Conservation (phyloP, 1,140 invertebrate species). For the Trichonephila inaurata region DNA sequence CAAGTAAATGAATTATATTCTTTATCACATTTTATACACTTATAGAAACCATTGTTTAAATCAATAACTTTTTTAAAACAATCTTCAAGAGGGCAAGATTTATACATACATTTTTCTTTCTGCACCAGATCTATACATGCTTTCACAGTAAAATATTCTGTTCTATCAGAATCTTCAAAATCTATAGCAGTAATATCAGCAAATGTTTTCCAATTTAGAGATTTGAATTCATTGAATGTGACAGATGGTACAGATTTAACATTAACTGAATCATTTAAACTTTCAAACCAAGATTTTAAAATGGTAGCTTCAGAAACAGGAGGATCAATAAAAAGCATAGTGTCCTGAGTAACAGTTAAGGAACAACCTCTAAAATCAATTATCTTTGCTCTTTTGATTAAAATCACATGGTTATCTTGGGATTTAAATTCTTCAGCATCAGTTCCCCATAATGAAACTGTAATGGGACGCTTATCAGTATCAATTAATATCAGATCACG, state of each 20-base stretch:
- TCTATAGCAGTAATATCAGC: constrained; percentile 86
- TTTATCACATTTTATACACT: constrained; percentile 96
- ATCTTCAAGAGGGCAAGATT: constrained; percentile 88
- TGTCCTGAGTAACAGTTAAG: neutral
- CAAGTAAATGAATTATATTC: constrained; percentile 93
- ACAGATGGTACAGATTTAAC: neutral
- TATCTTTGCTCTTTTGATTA: constrained; percentile 89
- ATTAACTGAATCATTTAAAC: neutral
- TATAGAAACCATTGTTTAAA: constrained; percentile 90
- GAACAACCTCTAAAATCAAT: constrained; percentile 87
- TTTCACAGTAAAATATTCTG: constrained; percentile 89
- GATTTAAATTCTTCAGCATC: constrained; percentile 77
- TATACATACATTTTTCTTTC: constrained; percentile 90
- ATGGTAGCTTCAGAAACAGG: constrained; percentile 1
- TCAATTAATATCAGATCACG: constrained; percentile 94
- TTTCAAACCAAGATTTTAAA: constrained; percentile 32
- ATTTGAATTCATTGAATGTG: neutral
- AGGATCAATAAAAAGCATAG: constrained; percentile 65
- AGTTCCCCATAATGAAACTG: constrained; percentile 83
- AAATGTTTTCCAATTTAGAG: constrained; percentile 85
- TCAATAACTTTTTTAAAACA: constrained; percentile 97
- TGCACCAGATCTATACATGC: constrained; percentile 86
- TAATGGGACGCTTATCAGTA: constrained; percentile 88
- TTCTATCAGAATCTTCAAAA: constrained; percentile 86
- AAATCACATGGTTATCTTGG: constrained; percentile 88